phyloP scores from a whole-genome alignment of 2,797 vertebrate species.

The Sebastes reedi region DNA sequence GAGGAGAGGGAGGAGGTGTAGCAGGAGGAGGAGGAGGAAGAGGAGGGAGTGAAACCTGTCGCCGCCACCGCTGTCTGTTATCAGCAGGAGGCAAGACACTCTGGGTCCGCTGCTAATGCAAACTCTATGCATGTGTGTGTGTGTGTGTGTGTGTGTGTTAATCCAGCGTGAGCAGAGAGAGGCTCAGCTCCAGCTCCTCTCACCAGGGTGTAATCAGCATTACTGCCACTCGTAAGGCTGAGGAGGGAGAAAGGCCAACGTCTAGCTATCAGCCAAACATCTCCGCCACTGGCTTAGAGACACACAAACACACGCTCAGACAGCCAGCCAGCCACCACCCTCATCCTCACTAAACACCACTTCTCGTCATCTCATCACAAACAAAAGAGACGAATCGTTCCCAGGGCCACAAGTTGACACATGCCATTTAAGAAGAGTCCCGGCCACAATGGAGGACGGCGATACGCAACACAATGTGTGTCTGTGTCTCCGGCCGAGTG shows the following conservation, averaged over 20 bases:
- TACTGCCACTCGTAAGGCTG: slow-evolving; percentile 60
- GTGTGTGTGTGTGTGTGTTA: slow-evolving; percentile 43
- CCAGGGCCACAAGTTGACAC: slow-evolving; percentile 78
- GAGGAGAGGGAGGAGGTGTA: slow-evolving; percentile 62
- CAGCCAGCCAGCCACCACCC: slow-evolving; percentile 56
- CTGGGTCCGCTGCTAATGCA: slow-evolving; percentile 40
- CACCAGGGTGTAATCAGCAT: slow-evolving; percentile 59
- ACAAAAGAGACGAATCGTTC: slow-evolving; percentile 73
- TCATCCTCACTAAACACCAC: slow-evolving; percentile 67
- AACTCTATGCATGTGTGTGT: slow-evolving; percentile 1
- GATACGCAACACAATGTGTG: slow-evolving; percentile 68
- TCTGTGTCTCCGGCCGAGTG: slow-evolving; percentile 51
- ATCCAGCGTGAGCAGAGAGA: slow-evolving; percentile 61
- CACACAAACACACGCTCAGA: slow-evolving; percentile 23
- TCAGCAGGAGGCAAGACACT: slow-evolving; percentile 63
- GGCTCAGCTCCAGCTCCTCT: slow-evolving; percentile 64
- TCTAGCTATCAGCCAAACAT: slow-evolving; percentile 63
- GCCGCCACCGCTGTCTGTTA: slow-evolving; percentile 65
- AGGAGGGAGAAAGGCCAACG: slow-evolving; percentile 46
- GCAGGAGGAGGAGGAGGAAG: slow-evolving; percentile 31
- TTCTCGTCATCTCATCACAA: slow-evolving; percentile 71
- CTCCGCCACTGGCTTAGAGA: slow-evolving; percentile 31
- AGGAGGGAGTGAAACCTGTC: slow-evolving; percentile 69
- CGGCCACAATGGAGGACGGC: slow-evolving; percentile 59
- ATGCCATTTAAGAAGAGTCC: slow-evolving; percentile 69